A percentile compares a stretch with the other conserved stretches of the same genome.
These are phyloP conservation scores for Contarinia nasturtii DNA, from an alignment of 1,140 invertebrate species.

Conservation along the genomic window DNA sequence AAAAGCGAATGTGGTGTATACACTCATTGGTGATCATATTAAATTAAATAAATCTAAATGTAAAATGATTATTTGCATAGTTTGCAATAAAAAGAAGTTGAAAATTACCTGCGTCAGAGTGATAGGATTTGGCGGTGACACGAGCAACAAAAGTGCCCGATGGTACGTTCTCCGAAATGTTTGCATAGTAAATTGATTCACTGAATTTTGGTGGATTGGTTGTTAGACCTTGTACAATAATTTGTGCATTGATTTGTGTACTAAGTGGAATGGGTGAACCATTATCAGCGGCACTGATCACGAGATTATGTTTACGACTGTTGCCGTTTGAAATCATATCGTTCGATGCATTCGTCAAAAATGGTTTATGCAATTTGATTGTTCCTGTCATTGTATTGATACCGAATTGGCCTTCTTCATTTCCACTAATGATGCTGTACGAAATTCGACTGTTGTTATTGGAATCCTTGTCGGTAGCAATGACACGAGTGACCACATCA, in stretches of 20 bases:
- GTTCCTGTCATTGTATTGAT: constrained; percentile 59
- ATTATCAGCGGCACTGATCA: constrained; percentile 67
- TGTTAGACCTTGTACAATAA: constrained; percentile 49
- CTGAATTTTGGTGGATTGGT: constrained; percentile 67
- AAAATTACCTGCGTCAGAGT: constrained; percentile 18
- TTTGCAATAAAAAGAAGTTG: too few relatives aligned
- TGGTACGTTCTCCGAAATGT: constrained; percentile 59
- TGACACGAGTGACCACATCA: constrained; percentile 46
- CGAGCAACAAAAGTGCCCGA: constrained; percentile 57
- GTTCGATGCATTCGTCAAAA: constrained; percentile 20
- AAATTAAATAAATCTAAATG: too few relatives aligned
- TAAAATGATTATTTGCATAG: too few relatives aligned
- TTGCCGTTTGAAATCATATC: constrained; percentile 3
- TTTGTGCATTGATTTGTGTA: constrained; percentile 36
- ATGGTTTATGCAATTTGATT: constrained; percentile 49
- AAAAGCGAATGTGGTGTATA: too few relatives aligned
- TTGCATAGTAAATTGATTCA: constrained; percentile 50
- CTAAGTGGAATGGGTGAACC: constrained; percentile 46
- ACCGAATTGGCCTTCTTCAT: constrained; percentile 59
- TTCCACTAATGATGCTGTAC: constrained; percentile 65
- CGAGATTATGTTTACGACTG: constrained; percentile 38
- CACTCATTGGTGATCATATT: too few relatives aligned
- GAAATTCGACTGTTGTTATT: constrained; percentile 71
- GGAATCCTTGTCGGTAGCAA: constrained; percentile 71
- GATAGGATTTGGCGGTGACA: constrained; percentile 50